Percentiles rank a stretch among this genome's conserved stretches.
Conservation (phyloP, 2,797 vertebrate genomes). For the Malacoctenus gilli region DNA sequence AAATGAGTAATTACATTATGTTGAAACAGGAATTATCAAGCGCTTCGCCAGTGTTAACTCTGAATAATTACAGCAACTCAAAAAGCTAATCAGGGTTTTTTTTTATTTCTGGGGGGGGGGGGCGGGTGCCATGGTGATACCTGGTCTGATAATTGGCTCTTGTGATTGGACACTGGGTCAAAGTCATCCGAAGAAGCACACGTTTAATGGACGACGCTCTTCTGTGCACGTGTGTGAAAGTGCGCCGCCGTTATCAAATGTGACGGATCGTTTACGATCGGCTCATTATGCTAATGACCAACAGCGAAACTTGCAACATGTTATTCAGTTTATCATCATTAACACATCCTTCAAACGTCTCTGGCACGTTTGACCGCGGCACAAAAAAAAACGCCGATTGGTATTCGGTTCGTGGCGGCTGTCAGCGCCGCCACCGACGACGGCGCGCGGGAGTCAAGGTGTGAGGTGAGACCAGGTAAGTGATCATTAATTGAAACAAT, state of each 20-base stretch:
- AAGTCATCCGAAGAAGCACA: slow-evolving; percentile 34
- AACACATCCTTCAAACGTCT: slow-evolving; percentile 47
- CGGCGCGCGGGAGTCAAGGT: not conserved
- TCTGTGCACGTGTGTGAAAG: slow-evolving; percentile 13
- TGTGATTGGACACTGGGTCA: slow-evolving; percentile 22
- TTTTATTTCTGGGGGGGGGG: too few relatives aligned
- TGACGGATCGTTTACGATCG: slow-evolving; percentile 25
- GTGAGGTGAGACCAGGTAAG: slow-evolving; percentile 3
- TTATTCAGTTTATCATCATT: slow-evolving; percentile 51
- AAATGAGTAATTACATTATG: slow-evolving; percentile 65
- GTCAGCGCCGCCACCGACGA: not conserved
- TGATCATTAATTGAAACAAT: slow-evolving; percentile 59
- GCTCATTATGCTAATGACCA: slow-evolving; percentile 36
- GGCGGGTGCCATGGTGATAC: slow-evolving; percentile 48
- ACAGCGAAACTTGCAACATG: slow-evolving; percentile 44
- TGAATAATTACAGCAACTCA: slow-evolving; percentile 64
- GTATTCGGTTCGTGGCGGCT: slow-evolving; percentile 12
- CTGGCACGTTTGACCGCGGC: slow-evolving; percentile 22
- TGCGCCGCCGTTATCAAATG: slow-evolving; percentile 30
- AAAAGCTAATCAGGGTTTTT: slow-evolving; percentile 46
- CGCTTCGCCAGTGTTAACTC: slow-evolving; percentile 52
- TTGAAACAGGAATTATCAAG: slow-evolving; percentile 61
- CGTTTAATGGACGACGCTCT: slow-evolving; percentile 22
- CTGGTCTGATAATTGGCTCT: slow-evolving; percentile 36
- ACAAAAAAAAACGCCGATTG: slow-evolving; percentile 26